phyloP scores from a whole-genome alignment of 2,113 vertebrate genomes.

The Pelmatolapia mariae region DNA sequence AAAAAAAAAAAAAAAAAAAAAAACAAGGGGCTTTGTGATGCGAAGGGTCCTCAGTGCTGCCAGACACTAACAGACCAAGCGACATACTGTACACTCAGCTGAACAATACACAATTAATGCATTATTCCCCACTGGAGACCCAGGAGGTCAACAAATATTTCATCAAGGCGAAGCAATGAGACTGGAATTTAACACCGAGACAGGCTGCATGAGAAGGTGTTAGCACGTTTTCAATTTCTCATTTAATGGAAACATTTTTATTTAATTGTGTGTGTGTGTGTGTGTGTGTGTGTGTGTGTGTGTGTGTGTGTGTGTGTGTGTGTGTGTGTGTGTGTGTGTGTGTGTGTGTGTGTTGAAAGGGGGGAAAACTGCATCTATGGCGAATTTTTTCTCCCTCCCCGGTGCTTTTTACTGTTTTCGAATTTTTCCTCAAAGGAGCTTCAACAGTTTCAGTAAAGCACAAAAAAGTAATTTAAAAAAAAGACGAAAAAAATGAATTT shows the following conservation, averaged over 20 bases:
- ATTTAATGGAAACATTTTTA: not conserved
- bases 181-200: not conserved
- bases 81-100: conserved; percentile 50
- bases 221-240: not conserved
- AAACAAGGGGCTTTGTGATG: conserved; percentile 18
- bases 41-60: conserved; percentile 31
- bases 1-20: not conserved
- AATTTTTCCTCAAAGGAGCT: not conserved
- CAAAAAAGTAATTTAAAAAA: rapidly evolving
- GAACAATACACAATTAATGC: conserved; percentile 70
- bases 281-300: not conserved
- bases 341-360: not conserved
- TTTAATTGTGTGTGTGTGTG: not conserved
- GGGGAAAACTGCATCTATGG: not conserved
- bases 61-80: conserved; percentile 50
- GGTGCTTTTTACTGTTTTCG: not conserved
- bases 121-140: conserved; percentile 57
- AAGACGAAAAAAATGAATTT: not conserved
- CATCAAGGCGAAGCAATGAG: conserved; percentile 7
- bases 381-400: not conserved
- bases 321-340: not conserved
- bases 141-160: conserved; percentile 49
- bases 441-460: not conserved
- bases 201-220: not conserved
- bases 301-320: not conserved